phyloP scores from a whole-genome alignment of 1,140 invertebrate species.

The Drosophila setifemur region DNA sequence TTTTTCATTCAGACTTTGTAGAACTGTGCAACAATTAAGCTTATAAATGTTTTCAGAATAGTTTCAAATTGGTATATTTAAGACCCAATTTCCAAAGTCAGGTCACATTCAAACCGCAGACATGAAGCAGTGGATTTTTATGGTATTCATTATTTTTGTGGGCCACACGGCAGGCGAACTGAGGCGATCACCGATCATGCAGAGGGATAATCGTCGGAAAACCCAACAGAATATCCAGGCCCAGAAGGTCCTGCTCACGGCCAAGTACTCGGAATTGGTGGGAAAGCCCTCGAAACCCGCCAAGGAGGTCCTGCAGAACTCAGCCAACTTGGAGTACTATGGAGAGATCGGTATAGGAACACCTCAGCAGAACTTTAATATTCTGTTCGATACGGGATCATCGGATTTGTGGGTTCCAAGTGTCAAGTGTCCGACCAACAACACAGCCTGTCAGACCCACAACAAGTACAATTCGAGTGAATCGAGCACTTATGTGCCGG shows the following conservation, averaged over 20 bases:
- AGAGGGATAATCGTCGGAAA: not conserved
- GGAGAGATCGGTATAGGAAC: slow-evolving; percentile 95
- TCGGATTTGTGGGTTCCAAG: slow-evolving; percentile 99
- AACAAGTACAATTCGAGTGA: slow-evolving; percentile 90
- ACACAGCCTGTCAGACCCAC: slow-evolving; percentile 88
- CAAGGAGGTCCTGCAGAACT: not conserved
- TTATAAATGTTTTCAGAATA: no score
- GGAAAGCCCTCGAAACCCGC: no score
- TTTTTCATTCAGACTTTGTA: no score
- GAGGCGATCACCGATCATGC: not conserved
- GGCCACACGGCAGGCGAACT: not conserved
- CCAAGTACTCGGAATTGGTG: not conserved
- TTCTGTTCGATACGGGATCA: slow-evolving; percentile 99
- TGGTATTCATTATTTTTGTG: no score
- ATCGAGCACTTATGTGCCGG: slow-evolving; percentile 91
- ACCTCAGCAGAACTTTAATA: slow-evolving; percentile 95
- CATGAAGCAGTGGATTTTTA: no score
- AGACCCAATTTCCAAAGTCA: no score
- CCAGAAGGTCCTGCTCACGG: not conserved
- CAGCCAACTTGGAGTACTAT: slow-evolving; percentile 93
- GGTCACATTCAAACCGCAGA: no score
- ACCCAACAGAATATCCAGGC: not conserved
- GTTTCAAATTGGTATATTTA: no score
- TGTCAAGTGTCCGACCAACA: slow-evolving; percentile 92
- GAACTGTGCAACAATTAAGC: no score